Conservation (phyloP, 2,113 vertebrate genomes). For the Psittacus erithacus region DNA sequence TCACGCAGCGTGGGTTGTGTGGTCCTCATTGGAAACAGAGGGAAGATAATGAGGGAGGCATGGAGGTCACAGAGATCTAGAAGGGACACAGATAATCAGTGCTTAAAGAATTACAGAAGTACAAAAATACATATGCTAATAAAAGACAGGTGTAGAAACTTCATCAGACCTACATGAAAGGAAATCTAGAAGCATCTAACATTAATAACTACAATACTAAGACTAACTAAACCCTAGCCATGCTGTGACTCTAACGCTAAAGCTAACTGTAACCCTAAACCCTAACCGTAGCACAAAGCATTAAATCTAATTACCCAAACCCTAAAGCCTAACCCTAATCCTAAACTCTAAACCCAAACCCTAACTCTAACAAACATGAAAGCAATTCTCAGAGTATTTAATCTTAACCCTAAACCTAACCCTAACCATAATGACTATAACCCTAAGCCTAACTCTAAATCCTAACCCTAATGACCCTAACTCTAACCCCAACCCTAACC, state of each 20-base stretch:
- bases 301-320: background rate
- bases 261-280: background rate
- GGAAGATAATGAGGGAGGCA: background rate
- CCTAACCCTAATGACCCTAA: background rate
- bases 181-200: background rate
- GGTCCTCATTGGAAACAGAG: background rate
- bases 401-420: background rate
- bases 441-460: background rate
- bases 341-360: background rate
- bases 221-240: background rate
- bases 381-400: background rate
- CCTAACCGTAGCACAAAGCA: background rate
- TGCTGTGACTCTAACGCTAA: background rate
- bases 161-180: background rate
- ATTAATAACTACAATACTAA: background rate
- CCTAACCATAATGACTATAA: background rate
- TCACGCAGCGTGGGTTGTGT: background rate
- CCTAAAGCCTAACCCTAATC: background rate
- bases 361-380: background rate
- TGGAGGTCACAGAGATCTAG: background rate
- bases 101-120: background rate
- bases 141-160: background rate
- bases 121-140: background rate
- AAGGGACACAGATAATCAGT: background rate
- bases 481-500: background rate